phyloP scores from a whole-genome alignment of 2,797 vertebrate species.

The Periparus ater region DNA sequence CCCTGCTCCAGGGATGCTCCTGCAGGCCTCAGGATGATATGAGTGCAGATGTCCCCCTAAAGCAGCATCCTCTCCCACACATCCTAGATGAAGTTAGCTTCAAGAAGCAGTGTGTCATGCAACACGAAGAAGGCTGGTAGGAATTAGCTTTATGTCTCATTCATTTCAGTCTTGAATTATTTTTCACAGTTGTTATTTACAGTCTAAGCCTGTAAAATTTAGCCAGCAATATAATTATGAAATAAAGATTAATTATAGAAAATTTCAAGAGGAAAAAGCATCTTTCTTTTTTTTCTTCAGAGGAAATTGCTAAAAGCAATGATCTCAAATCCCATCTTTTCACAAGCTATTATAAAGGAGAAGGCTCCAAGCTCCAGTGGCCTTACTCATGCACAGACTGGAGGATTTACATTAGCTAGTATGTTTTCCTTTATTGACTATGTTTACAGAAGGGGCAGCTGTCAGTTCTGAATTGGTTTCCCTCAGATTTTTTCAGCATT shows the following conservation, averaged over 20 bases:
- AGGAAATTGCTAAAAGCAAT: conserved; percentile 31
- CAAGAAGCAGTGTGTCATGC: neutral
- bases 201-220: conserved; percentile 50
- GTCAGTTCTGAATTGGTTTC: neutral
- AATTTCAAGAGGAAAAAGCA: conserved; percentile 31
- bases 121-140: neutral
- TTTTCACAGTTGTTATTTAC: conserved; percentile 58
- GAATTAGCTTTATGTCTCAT: conserved; percentile 26
- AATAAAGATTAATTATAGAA: conserved; percentile 60
- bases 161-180: conserved; percentile 37
- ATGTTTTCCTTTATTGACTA: neutral
- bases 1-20: neutral
- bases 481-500: neutral
- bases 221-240: conserved; percentile 60
- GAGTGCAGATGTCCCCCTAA: neutral
- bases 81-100: neutral
- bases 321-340: neutral
- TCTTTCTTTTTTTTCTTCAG: neutral
- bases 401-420: neutral
- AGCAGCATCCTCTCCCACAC: neutral
- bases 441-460: neutral
- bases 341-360: neutral
- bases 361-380: neutral
- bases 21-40: neutral
- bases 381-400: neutral